Evolutionary conservation across 2,888 invertebrate genomes (phyloP).

Genomic region (Elgonia sp.): DNA sequence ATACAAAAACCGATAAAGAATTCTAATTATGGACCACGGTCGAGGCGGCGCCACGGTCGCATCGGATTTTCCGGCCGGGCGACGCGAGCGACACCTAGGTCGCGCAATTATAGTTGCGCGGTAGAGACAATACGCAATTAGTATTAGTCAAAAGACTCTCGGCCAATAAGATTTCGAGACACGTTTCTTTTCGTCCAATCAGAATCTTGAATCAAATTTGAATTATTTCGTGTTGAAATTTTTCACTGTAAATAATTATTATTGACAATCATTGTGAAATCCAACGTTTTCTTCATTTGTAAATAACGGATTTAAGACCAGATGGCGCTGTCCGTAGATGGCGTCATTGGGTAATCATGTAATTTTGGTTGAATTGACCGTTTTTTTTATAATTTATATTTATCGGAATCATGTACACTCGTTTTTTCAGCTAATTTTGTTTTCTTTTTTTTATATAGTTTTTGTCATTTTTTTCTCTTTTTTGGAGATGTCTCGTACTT

Average conservation of each 20-base stretch:
- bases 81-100: slow-evolving; percentile 44
- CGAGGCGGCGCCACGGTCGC: too few species aligned
- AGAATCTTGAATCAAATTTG: not conserved
- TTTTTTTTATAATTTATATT: not conserved
- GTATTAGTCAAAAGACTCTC: slow-evolving; percentile 76
- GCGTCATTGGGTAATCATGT: too few species aligned
- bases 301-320: not conserved
- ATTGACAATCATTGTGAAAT: slow-evolving; percentile 10
- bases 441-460: not conserved
- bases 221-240: not conserved
- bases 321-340: too few species aligned
- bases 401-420: not conserved
- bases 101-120: slow-evolving; percentile 56
- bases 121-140: slow-evolving; percentile 80
- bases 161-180: slow-evolving; percentile 61
- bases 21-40: not conserved
- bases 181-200: slow-evolving; percentile 30
- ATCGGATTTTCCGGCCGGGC: slow-evolving; percentile 1
- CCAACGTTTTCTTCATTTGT: slow-evolving; percentile 8
- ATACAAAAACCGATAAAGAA: too few species aligned
- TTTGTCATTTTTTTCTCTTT: not conserved
- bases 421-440: not conserved
- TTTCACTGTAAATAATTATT: slow-evolving; percentile 33
- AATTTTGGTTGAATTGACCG: too few species aligned
- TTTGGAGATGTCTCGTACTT: not conserved